Evolutionary conservation across 1,140 invertebrate species (phyloP).

Genomic region (Sipha flava): DNA sequence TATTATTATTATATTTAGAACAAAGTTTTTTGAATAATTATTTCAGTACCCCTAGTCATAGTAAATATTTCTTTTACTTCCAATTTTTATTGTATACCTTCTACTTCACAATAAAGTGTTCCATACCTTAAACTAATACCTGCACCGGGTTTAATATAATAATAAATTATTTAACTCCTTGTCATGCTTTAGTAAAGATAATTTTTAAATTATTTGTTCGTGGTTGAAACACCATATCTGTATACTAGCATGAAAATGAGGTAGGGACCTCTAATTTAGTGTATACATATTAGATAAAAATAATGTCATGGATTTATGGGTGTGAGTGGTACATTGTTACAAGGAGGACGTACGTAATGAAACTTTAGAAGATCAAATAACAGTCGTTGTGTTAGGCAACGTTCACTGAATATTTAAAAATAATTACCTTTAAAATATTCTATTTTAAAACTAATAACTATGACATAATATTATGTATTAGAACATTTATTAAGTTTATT

Average conservation of each 20-base stretch:
- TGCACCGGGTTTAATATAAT: not conserved
- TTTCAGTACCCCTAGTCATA: too few species aligned
- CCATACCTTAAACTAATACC: too few species aligned
- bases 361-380: constrained; percentile 15
- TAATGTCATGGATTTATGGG: constrained; percentile 26
- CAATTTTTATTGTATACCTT: too few species aligned
- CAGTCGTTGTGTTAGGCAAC: not conserved
- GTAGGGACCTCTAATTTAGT: not conserved
- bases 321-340: constrained; percentile 23
- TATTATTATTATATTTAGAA: too few species aligned
- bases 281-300: constrained; percentile 12
- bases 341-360: constrained; percentile 1
- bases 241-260: not conserved
- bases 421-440: too few species aligned
- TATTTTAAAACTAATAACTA: too few species aligned
- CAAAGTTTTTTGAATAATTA: too few species aligned
- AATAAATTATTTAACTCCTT: not conserved
- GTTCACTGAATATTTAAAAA: not conserved
- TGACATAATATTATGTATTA: too few species aligned
- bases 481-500: too few species aligned
- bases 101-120: too few species aligned
- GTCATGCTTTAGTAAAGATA: not conserved
- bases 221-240: not conserved
- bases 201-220: not conserved
- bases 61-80: too few species aligned